phyloP scores from a whole-genome alignment of 2,797 vertebrate genomes.

The Aselliscus stoliczkanus region DNA sequence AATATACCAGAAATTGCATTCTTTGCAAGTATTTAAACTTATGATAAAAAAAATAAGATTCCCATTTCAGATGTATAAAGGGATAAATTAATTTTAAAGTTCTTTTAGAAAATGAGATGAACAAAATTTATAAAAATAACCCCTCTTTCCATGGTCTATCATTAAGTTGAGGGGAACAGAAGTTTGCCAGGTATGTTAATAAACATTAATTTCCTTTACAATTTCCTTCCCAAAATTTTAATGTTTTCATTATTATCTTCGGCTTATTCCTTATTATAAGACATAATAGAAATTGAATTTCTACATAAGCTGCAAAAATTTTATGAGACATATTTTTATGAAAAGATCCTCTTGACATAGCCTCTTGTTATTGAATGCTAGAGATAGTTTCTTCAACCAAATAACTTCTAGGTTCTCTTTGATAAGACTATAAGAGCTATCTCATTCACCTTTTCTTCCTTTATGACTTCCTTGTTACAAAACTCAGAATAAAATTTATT shows the following conservation, averaged over 20 bases:
- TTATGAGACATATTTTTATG: not conserved
- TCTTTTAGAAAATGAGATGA: not conserved
- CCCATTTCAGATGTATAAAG: not conserved
- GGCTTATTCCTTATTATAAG: not conserved
- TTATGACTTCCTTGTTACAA: conserved; percentile 31
- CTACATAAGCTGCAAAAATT: not conserved
- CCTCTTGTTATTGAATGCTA: not conserved
- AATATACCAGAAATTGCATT: not conserved
- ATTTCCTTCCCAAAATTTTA: conserved; percentile 4
- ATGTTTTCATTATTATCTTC: not conserved
- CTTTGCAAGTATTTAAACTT: not conserved
- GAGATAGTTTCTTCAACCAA: not conserved
- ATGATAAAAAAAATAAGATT: not conserved
- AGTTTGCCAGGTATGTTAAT: not conserved
- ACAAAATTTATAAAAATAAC: not conserved
- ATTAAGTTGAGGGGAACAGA: not conserved
- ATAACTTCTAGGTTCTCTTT: not conserved
- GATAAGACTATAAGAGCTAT: not conserved
- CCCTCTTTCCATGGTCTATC: not conserved
- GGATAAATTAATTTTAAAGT: not conserved
- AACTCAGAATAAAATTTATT: conserved; percentile 8
- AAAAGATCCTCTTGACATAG: not conserved
- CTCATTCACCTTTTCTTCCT: conserved; percentile 28
- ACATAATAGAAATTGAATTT: conserved; percentile 22
- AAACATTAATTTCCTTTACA: conserved; percentile 19